phyloP scores from a whole-genome alignment of 2,113 vertebrate genomes.

The Phaethon lepturus region DNA sequence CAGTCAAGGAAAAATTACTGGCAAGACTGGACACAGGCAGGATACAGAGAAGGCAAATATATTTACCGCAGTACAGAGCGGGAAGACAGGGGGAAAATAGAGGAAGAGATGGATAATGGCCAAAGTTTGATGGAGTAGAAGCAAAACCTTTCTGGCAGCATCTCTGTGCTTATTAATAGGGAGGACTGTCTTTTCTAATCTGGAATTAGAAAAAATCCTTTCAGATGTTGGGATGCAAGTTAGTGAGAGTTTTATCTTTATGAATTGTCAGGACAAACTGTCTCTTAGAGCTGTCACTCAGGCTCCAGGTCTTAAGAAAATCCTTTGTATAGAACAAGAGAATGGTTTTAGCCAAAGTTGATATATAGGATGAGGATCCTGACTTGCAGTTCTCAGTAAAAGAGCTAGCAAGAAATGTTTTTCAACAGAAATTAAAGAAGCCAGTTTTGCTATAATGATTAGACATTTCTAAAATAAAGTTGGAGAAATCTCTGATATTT shows the following conservation, averaged over 20 bases:
- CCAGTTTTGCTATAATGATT: not conserved
- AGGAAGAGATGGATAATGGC: not conserved
- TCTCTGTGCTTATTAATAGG: not conserved
- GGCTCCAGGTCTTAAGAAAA: not conserved
- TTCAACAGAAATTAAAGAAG: not conserved
- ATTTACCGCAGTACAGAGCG: not conserved
- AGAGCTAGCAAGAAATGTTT: not conserved
- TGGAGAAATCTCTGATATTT: not conserved
- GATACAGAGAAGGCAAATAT: not conserved
- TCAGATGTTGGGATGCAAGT: not conserved
- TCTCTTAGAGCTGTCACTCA: slow-evolving; percentile 15
- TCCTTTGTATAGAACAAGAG: not conserved
- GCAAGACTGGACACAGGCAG: not conserved
- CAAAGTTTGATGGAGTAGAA: not conserved
- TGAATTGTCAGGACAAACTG: not conserved
- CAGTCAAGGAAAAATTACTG: not conserved
- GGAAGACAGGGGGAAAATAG: not conserved
- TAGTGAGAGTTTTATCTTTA: not conserved
- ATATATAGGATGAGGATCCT: not conserved
- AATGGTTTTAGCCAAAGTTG: not conserved
- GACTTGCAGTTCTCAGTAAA: not conserved
- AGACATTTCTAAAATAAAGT: not conserved
- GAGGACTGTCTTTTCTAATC: not conserved
- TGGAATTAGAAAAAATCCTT: not conserved
- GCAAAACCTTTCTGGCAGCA: not conserved